phyloP scores from a whole-genome alignment of 2,797 vertebrate species.

The Coracias cyanogaster region DNA sequence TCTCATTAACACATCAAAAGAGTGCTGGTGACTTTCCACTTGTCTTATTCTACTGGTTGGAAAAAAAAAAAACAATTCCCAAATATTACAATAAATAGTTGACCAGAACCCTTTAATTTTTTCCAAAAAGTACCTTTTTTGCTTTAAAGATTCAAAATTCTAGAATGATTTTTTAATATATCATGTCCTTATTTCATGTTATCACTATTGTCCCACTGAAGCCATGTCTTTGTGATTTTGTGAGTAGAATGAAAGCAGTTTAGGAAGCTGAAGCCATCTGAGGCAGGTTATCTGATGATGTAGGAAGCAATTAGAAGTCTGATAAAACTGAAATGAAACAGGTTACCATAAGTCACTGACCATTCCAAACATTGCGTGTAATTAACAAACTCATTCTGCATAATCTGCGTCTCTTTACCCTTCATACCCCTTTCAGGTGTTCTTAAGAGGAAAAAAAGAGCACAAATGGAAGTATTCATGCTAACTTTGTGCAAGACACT shows the following conservation, averaged over 20 bases:
- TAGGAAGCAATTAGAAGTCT: not conserved
- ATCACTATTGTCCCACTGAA: not conserved
- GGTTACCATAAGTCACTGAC: not conserved
- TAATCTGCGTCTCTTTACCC: not conserved
- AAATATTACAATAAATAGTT: not conserved
- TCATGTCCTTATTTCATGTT: not conserved
- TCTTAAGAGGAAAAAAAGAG: not conserved
- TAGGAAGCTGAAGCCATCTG: not conserved
- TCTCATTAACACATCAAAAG: not conserved
- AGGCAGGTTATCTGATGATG: not conserved
- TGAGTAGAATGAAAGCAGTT: not conserved
- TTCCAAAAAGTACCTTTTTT: not conserved
- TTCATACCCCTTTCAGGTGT: accelerated
- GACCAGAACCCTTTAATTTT: not conserved
- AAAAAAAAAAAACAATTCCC: too few species aligned
- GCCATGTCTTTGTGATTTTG: not conserved
- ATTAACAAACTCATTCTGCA: not conserved
- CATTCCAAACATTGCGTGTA: not conserved
- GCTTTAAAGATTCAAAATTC: not conserved
- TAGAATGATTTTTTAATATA: not conserved
- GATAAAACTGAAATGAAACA: not conserved
- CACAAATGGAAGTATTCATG: not conserved
- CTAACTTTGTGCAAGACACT: not conserved
- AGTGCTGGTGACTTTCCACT: not conserved
- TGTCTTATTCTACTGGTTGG: not conserved